phyloP scores from a whole-genome alignment of 2,113 vertebrate species.

The Nerophis lumbriciformis region DNA sequence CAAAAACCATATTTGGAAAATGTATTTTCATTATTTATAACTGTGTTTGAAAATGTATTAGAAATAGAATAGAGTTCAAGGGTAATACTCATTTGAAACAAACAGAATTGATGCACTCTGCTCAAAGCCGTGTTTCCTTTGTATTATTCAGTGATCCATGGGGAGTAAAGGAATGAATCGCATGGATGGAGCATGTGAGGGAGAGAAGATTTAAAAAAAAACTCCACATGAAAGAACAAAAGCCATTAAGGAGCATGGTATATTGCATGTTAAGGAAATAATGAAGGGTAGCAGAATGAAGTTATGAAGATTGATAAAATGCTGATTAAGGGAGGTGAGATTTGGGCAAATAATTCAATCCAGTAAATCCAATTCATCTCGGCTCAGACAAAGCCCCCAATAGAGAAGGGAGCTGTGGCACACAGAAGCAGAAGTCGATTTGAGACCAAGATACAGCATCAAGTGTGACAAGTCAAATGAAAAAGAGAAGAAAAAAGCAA shows the following conservation, averaged over 20 bases:
- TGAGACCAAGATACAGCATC: constrained; percentile 1
- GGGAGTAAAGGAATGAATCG: not conserved
- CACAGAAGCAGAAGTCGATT: constrained; percentile 21
- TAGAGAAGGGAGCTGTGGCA: constrained; percentile 24
- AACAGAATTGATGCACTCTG: constrained; percentile 17
- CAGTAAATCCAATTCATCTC: constrained; percentile 34
- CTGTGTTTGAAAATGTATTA: constrained; percentile 1
- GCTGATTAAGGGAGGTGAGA: constrained; percentile 13
- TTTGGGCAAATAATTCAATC: constrained; percentile 13
- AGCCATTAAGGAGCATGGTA: constrained; percentile 1
- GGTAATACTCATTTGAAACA: constrained; percentile 12
- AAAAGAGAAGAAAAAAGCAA: not conserved
- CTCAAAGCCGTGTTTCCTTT: constrained; percentile 28
- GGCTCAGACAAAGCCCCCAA: constrained; percentile 15
- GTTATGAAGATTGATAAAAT: not conserved
- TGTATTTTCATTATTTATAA: no score
- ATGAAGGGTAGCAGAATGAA: constrained; percentile 18
- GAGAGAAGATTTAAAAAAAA: not conserved
- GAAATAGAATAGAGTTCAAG: constrained; percentile 10
- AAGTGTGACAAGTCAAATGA: constrained; percentile 9
- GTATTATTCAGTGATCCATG: constrained; percentile 5
- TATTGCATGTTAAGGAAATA: constrained; percentile 2
- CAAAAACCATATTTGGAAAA: constrained; percentile 3
- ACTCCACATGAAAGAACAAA: not conserved
- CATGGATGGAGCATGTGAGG: constrained; percentile 5